Evolutionary conservation across 2,113 vertebrate species (phyloP).

Genomic region (Lepus americanus): DNA sequence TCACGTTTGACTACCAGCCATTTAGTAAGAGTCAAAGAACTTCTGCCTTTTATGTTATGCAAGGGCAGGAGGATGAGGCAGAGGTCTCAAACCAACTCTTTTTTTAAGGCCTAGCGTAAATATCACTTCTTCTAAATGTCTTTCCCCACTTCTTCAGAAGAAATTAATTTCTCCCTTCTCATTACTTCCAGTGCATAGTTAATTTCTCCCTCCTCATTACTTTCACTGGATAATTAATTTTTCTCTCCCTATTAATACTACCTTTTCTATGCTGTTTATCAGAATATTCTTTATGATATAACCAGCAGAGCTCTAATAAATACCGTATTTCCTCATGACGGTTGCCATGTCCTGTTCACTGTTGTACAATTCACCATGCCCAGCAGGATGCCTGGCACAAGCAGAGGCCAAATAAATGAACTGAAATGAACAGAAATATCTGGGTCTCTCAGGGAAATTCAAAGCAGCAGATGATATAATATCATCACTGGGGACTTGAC

Average conservation of each 20-base stretch:
- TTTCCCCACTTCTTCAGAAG: neutral
- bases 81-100: neutral
- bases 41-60: neutral
- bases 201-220: neutral
- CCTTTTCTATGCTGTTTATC: neutral
- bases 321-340: neutral
- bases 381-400: neutral
- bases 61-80: neutral
- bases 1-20: neutral
- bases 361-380: neutral
- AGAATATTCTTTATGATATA: neutral
- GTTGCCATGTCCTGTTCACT: neutral
- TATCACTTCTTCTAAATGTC: neutral
- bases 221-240: slow-evolving; percentile 17
- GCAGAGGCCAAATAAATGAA: neutral
- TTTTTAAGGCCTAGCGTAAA: neutral
- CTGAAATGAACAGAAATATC: neutral
- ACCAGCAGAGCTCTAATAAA: slow-evolving; percentile 31
- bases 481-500: neutral
- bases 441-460: neutral
- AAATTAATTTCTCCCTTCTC: neutral
- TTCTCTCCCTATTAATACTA: neutral
- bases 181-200: slow-evolving; percentile 32
- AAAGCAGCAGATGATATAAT: neutral
- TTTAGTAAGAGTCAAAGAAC: neutral